Base-by-base conservation (phyloP, 1,140 invertebrate species). In the Aphaenogaster floridana region DNA sequence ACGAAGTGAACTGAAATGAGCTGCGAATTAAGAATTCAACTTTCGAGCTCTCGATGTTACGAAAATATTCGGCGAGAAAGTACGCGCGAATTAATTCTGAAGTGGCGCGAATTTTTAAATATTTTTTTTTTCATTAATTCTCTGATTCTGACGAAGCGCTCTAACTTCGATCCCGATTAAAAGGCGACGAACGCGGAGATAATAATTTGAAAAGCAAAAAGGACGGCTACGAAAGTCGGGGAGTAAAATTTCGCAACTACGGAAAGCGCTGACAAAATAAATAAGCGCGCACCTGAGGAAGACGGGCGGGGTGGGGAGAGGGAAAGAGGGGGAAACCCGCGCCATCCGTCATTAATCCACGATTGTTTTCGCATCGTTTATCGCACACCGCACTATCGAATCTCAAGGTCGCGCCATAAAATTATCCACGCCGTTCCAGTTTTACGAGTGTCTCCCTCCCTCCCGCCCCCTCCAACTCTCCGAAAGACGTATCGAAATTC, bases 341-440 rank as follows among this genome's bases (percentile, higher is more conserved):
- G 42, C 42, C 21, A 9, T 15, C 57, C 42, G 15, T 78, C 76
- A 48, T 48, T 13, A 61, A 76, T 50, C 15, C 28, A 36, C 13
- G 15, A 76, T 76, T 61, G n/a, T 28, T 61, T 59, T 61, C 34
- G 42, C 11, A 21, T 74, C n/a, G 69, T 61, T 76, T 84, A 48
- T 72, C 54, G 57, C 36, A n/a, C 54, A 42, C 45, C 42, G 9
- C 57, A 48, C 28, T 21, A 74, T 76, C 69, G 57, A 76, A 84
- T 61, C 34, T 76, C 80, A 84, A 84, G 80, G 80, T 84, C 80
- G 69, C 69, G 80, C n/a, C 54, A 34, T 42, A 50, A 84, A 84
- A 84, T 83, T 84, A 63, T 48, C 8, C 80, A 36, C 54, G 6
- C 34, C 80, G 80, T 84, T 84, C 69, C 80, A 74, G 80, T 84